These are phyloP conservation scores for Podargus strigoides DNA, from an alignment of 2,797 vertebrate species.

Conservation along the genomic window DNA sequence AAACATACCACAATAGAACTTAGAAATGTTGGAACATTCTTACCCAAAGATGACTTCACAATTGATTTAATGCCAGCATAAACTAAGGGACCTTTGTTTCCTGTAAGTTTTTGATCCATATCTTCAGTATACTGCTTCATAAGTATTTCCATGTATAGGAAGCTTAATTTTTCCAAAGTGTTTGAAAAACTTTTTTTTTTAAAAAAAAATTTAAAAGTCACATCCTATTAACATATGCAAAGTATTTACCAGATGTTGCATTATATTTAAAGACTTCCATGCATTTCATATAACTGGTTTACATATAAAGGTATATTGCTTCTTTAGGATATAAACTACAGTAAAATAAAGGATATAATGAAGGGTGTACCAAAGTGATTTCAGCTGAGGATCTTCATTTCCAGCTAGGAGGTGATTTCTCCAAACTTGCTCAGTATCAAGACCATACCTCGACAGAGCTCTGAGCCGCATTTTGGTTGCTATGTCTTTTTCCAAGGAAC, in stretches of 20 bases:
- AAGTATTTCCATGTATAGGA: conserved; percentile 91
- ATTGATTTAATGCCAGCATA: conserved; percentile 98
- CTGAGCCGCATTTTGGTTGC: conserved; percentile 95
- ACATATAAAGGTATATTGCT: not conserved
- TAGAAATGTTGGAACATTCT: conserved; percentile 61
- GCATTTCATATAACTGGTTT: not conserved
- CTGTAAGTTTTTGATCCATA: conserved; percentile 88
- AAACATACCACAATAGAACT: not conserved
- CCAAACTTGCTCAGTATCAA: conserved; percentile 95
- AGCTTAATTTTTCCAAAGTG: conserved; percentile 47
- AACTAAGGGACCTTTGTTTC: conserved; percentile 89
- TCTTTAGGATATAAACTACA: not conserved
- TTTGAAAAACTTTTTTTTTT: not conserved
- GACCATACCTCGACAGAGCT: conserved; percentile 92
- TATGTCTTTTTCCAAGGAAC: conserved; percentile 86
- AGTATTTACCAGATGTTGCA: not conserved
- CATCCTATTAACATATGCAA: not conserved
- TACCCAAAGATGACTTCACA: conserved; percentile 91
- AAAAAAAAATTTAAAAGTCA: not conserved
- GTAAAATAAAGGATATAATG: conserved; percentile 92
- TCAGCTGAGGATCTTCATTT: conserved; percentile 89
- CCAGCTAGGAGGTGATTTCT: conserved; percentile 93
- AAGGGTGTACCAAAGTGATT: conserved; percentile 94
- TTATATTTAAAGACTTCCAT: not conserved
- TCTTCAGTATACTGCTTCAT: conserved; percentile 99